Percentiles rank a stretch among this genome's conserved stretches.
Conservation (phyloP, 2,113 vertebrate genomes). For the Gambusia holbrooki region DNA sequence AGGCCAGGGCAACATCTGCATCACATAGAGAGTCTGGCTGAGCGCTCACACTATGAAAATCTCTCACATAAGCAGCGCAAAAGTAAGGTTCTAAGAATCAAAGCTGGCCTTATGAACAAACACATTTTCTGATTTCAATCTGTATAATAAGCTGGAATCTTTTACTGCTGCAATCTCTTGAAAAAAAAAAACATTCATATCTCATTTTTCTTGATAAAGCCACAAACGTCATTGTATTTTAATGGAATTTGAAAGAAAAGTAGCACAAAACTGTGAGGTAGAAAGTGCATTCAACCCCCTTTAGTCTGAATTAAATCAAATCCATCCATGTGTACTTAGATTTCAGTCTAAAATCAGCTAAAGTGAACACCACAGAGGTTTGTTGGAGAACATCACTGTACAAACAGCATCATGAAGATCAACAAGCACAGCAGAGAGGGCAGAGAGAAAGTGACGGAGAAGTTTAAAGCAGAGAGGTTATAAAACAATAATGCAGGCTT, state of each 20-base stretch:
- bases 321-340: too few relatives aligned
- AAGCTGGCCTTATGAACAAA: background rate
- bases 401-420: background rate
- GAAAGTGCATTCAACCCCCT: background rate
- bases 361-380: background rate
- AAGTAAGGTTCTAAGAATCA: conserved; percentile 46
- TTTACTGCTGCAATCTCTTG: background rate
- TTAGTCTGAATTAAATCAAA: background rate
- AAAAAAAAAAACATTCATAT: background rate
- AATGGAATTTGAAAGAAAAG: background rate
- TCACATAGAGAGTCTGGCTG: conserved; percentile 70
- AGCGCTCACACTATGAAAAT: conserved; percentile 36
- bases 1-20: conserved; percentile 80
- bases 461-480: background rate
- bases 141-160: background rate
- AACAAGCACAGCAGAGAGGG: background rate
- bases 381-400: background rate
- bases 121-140: background rate
- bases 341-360: background rate
- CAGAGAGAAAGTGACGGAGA: background rate
- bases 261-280: background rate
- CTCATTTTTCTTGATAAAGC: background rate
- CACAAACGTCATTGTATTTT: background rate
- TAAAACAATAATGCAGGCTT: background rate
- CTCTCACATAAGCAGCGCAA: conserved; percentile 33